Evolutionary conservation across 2,888 invertebrate genomes (phyloP), one percentile per base, ranked within the genome.

Genomic region (Drosophila mulleri): DNA sequence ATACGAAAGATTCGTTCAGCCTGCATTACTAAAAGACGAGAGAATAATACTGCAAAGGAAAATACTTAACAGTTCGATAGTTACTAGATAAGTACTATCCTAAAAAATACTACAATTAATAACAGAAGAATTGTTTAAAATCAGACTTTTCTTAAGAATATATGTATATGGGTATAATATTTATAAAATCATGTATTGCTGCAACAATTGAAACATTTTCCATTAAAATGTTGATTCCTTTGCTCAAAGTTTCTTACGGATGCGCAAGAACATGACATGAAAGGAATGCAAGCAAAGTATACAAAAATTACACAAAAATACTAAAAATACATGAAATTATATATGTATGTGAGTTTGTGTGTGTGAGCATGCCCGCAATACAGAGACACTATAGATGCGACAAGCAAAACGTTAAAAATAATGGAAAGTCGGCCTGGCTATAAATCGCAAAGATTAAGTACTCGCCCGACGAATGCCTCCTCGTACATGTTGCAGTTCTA

Each of bases 381-480:
- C n/a, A 39, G 7, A n/a, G 23, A 54, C 26, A 39, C 26, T 16
- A 54, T 26, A 54, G 41, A 57, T 26, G 54, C 63, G 75, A 75
- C 72, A 77, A 29, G 79, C 75, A 57, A 68, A 75, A 69, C 66
- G 73, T 80, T 81, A 78, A 78, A 81, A 75, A 81, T 80, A 80
- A 80, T 80, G 80, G 76, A 80, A 81, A 78, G 72, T 57, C 81
- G 69, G 69, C 67, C 67, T 76, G 66, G 79, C 84, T 77, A 85
- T 85, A 88, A 84, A 84, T 84, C 79, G 88, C 83, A 20, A 81
- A 84, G 84, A 84, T 84, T 84, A 84, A 83, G 84, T 88, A 77
- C 79, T 69, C 64, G 54, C 48, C 57, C 57, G 59, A 44, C 45
- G 60, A 60, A 56, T 57, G 44, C 60, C 65, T 37, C 57, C 32